phyloP scores from a whole-genome alignment of 2,113 vertebrate genomes.

The Pteruthius melanotis region DNA sequence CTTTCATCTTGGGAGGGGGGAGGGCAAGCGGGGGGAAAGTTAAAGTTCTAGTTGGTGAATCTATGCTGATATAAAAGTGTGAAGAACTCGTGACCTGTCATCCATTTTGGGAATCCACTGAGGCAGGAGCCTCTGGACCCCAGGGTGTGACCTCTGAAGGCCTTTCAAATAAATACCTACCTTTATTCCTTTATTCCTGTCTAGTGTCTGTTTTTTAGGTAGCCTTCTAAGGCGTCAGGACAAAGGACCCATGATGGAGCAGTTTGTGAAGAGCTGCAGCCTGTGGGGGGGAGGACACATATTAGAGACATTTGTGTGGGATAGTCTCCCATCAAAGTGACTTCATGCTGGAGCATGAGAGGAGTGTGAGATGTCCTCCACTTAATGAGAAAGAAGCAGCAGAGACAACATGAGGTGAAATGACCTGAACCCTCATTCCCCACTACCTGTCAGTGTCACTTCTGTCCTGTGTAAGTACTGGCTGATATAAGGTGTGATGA shows the following conservation, averaged over 20 bases:
- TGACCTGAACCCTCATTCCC: background rate
- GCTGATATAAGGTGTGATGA: background rate
- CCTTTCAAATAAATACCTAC: too few relatives aligned
- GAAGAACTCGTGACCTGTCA: too few relatives aligned
- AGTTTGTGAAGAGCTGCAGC: background rate
- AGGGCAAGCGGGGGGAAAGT: too few relatives aligned
- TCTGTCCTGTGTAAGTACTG: background rate
- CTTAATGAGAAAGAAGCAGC: background rate
- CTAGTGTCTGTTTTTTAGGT: too few relatives aligned
- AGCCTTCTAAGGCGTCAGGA: too few relatives aligned
- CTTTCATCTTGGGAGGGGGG: too few relatives aligned
- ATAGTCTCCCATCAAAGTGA: rapidly evolving
- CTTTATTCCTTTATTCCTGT: too few relatives aligned
- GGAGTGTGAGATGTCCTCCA: background rate
- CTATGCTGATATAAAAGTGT: too few relatives aligned
- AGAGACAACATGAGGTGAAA: background rate
- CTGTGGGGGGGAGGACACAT: rapidly evolving
- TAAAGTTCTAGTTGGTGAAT: too few relatives aligned
- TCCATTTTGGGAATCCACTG: too few relatives aligned
- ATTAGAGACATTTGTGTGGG: background rate
- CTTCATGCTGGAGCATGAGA: background rate
- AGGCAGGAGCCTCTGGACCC: too few relatives aligned
- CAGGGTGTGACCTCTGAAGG: too few relatives aligned
- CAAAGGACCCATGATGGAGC: background rate
- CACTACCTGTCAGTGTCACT: rapidly evolving